phyloP scores from a whole-genome alignment of 2,888 invertebrate genomes.

The Odontocolon sp. region DNA sequence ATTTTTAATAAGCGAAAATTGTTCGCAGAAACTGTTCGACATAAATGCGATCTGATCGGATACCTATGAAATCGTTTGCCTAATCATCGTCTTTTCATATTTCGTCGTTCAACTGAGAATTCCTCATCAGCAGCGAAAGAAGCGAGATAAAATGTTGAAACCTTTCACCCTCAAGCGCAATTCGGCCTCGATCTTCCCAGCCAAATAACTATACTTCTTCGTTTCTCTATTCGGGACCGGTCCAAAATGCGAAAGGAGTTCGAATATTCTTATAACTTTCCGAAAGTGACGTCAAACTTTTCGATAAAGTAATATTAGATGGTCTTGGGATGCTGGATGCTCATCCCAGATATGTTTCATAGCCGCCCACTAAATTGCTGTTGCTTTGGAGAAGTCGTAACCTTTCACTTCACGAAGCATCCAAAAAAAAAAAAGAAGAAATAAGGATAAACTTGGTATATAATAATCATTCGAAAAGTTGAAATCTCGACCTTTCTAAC shows the following conservation, averaged over 20 bases:
- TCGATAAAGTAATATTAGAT: neutral
- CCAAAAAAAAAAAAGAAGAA: neutral
- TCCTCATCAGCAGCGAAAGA: too few relatives aligned
- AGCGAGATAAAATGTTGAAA: constrained; percentile 8
- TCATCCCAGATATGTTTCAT: neutral
- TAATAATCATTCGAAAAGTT: neutral
- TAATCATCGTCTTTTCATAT: neutral
- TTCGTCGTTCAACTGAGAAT: neutral
- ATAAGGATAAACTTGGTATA: neutral
- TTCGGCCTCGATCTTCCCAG: constrained; percentile 27
- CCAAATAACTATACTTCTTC: neutral
- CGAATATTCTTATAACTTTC: neutral
- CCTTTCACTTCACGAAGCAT: constrained; percentile 32
- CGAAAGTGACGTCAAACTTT: neutral
- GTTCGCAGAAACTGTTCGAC: too few relatives aligned
- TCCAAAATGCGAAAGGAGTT: neutral
- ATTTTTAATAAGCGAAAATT: too few relatives aligned
- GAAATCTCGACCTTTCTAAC: constrained; percentile 14
- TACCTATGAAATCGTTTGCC: neutral
- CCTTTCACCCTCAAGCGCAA: constrained; percentile 39
- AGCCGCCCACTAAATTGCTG: constrained; percentile 7
- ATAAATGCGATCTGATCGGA: neutral
- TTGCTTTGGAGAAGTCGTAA: neutral
- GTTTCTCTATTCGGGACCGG: neutral
- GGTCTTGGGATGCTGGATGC: neutral